Percentiles rank a stretch among this genome's conserved stretches.
phyloP scores from a whole-genome alignment of 2,888 invertebrate genomes.

The Eristalinus sepulchralis region DNA sequence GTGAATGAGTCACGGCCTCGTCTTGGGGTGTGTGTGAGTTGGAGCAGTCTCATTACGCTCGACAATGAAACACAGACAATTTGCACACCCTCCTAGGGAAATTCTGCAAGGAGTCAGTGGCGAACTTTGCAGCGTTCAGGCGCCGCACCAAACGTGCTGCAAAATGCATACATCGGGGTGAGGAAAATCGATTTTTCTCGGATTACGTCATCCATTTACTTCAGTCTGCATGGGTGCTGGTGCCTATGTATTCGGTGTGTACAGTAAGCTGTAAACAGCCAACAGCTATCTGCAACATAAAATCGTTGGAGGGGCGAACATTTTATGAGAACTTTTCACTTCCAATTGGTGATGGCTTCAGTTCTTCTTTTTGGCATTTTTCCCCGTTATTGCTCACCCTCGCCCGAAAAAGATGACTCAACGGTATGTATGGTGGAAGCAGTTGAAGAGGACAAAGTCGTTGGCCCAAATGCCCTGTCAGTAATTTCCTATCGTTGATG shows the following conservation, averaged over 20 bases:
- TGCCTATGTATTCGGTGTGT: not conserved
- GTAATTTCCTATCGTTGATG: constrained; percentile 5
- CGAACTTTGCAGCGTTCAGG: not conserved
- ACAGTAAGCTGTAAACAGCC: not conserved
- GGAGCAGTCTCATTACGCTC: constrained; percentile 13
- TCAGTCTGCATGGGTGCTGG: not conserved
- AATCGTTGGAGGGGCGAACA: constrained; percentile 14
- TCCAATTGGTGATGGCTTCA: constrained; percentile 9
- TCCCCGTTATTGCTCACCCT: not conserved
- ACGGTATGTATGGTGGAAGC: not conserved
- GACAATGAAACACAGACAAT: not conserved
- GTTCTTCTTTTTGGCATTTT: not conserved
- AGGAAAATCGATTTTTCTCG: constrained; percentile 34
- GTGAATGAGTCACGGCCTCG: constrained; percentile 36
- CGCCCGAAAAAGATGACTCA: constrained; percentile 42
- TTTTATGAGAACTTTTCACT: constrained; percentile 28
- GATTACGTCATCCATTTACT: constrained; percentile 54
- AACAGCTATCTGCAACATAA: constrained; percentile 30
- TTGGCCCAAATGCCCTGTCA: constrained; percentile 11
- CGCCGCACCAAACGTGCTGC: not conserved
- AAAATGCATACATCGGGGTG: constrained; percentile 19
- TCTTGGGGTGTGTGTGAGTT: not conserved
- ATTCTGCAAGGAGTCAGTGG: not conserved
- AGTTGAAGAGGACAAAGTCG: constrained; percentile 5
- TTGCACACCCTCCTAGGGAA: constrained; percentile 14